Conservation (phyloP, 1,140 invertebrate genomes). For the Drosophila tsacasi region DNA sequence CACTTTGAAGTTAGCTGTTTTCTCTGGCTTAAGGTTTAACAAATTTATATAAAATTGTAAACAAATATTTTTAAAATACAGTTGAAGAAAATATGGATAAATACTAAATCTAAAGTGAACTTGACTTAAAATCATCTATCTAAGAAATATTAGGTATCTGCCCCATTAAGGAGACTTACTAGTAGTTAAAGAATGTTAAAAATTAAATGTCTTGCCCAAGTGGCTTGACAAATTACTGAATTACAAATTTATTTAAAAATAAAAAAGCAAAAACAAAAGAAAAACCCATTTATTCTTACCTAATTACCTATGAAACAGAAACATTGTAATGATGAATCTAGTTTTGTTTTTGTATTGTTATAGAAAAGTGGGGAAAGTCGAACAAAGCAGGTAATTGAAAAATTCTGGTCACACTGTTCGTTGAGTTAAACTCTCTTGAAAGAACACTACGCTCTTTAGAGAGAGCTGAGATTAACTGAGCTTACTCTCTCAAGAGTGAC, state of each 20-base stretch:
- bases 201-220: neutral
- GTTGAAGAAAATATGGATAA: neutral
- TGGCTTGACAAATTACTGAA: neutral
- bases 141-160: neutral
- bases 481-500: too few relatives aligned
- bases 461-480: too few relatives aligned
- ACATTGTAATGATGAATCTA: too few relatives aligned
- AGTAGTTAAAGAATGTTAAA: neutral
- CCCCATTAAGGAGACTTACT: neutral
- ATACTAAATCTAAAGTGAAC: too few relatives aligned
- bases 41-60: neutral
- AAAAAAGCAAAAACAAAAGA: neutral
- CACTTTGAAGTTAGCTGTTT: neutral
- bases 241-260: neutral
- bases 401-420: too few relatives aligned
- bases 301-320: too few relatives aligned
- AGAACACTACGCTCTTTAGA: too few relatives aligned
- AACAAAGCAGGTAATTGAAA: too few relatives aligned
- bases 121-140: neutral
- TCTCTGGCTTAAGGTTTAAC: neutral
- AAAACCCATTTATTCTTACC: too few relatives aligned
- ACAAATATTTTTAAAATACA: neutral
- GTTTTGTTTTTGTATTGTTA: too few relatives aligned
- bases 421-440: too few relatives aligned
- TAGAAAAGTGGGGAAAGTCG: too few relatives aligned